A percentile compares a stretch with the other conserved stretches of the same genome.
These are phyloP conservation scores for Cyprinodon diabolis DNA, from an alignment of 2,797 vertebrate genomes.

Conservation along the genomic window DNA sequence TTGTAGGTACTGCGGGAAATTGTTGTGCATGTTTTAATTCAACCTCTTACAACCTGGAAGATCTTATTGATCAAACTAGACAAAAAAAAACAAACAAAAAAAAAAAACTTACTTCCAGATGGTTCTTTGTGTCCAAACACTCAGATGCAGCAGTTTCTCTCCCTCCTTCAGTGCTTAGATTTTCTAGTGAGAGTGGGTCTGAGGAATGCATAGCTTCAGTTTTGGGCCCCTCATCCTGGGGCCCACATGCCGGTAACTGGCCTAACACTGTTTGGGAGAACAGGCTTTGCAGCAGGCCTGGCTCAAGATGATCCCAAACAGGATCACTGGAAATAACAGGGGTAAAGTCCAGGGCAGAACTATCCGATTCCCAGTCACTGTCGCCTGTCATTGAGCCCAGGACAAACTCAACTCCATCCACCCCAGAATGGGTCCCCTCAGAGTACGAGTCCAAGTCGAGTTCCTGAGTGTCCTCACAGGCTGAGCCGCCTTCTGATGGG, in stretches of 20 bases:
- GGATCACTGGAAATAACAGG: constrained; percentile 59
- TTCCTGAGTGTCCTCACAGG: constrained; percentile 76
- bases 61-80: neutral
- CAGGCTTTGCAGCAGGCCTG: constrained; percentile 75
- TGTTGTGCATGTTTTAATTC: neutral
- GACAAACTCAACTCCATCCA: constrained; percentile 81
- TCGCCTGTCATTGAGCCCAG: constrained; percentile 81
- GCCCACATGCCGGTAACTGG: constrained; percentile 27
- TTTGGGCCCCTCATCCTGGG: constrained; percentile 25
- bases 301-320: constrained; percentile 79
- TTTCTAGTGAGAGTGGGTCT: constrained; percentile 36
- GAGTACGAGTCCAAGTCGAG: constrained; percentile 81
- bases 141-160: constrained; percentile 36
- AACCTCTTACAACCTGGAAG: neutral
- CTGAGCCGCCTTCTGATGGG: constrained; percentile 71
- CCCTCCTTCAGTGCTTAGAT: constrained; percentile 36
- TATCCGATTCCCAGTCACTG: constrained; percentile 85
- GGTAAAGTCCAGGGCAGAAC: constrained; percentile 70
- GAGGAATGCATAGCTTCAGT: constrained; percentile 20
- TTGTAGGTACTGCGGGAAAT: too few species aligned
- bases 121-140: constrained; percentile 30
- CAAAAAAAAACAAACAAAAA: constrained; percentile 1
- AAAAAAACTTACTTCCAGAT: constrained; percentile 66
- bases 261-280: constrained; percentile 66
- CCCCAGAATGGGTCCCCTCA: constrained; percentile 79